Conservation (phyloP, 2,888 invertebrate genomes). For the Callinectes sapidus region DNA sequence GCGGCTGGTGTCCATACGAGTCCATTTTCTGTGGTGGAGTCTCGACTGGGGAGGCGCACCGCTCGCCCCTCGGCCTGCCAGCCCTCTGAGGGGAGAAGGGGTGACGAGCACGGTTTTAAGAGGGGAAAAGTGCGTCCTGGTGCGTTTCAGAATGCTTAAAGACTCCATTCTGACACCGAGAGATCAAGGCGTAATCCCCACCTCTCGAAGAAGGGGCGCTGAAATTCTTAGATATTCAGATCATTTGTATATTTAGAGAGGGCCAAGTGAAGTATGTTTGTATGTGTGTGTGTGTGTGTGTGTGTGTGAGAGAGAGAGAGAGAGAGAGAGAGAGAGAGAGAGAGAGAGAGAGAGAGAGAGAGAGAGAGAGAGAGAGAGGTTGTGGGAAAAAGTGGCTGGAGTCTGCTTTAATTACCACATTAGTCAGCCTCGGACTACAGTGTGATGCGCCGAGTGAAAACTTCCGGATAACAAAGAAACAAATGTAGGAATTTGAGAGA, state of each 20-base stretch:
- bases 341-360: no score
- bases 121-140: slow-evolving; percentile 66
- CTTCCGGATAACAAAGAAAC: no score
- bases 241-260: not conserved
- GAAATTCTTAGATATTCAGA: not conserved
- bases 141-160: slow-evolving; percentile 64
- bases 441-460: no score
- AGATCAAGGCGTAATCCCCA: slow-evolving; percentile 42
- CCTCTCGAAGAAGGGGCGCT: not conserved
- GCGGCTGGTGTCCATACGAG: not conserved
- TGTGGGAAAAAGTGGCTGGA: no score
- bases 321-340: no score
- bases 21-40: slow-evolving; percentile 59
- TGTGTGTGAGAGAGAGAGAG: no score
- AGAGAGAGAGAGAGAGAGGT: not conserved
- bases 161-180: slow-evolving; percentile 51
- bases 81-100: slow-evolving; percentile 63
- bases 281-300: slow-evolving; percentile 8
- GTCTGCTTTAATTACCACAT: no score
- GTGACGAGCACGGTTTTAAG: slow-evolving; percentile 61
- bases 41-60: slow-evolving; percentile 23
- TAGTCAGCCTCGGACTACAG: no score
- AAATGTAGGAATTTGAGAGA: no score
- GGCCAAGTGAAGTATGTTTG: not conserved
- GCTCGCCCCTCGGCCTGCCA: slow-evolving; percentile 53